Conservation (phyloP, 37 sponge, comb jelly and placozoan genomes). For the Agelas oroides region DNA sequence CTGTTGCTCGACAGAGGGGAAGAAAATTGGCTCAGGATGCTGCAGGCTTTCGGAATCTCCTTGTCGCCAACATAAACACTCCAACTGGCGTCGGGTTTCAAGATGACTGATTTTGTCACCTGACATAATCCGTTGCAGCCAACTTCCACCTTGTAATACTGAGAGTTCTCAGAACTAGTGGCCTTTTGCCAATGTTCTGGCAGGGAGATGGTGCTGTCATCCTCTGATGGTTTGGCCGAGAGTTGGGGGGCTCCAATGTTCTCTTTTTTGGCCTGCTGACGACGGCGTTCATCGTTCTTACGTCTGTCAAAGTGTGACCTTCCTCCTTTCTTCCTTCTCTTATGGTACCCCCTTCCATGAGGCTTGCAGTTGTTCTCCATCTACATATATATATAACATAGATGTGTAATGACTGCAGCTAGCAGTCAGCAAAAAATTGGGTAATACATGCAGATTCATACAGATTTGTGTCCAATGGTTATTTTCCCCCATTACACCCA, state of each 20-base stretch:
- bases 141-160: slow-evolving; percentile 24
- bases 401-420: too few relatives aligned
- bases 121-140: background rate
- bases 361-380: too few relatives aligned
- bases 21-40: background rate
- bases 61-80: background rate
- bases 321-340: slow-evolving; percentile 14
- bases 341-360: too few relatives aligned
- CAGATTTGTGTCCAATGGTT: too few relatives aligned
- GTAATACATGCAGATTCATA: too few relatives aligned
- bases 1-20: background rate
- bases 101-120: background rate
- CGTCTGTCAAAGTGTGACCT: background rate
- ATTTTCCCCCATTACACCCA: too few relatives aligned
- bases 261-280: too few relatives aligned
- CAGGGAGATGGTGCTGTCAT: background rate
- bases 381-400: too few relatives aligned
- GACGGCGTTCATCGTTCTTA: slow-evolving; percentile 1
- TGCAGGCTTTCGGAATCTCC: background rate
- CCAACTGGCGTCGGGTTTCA: background rate
- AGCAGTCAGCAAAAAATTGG: too few relatives aligned
- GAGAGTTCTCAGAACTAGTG: background rate
- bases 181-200: slow-evolving; percentile 7
- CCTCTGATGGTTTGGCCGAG: background rate
- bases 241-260: background rate